phyloP scores from a whole-genome alignment of 2,888 invertebrate species.

The Eudemis profundana region DNA sequence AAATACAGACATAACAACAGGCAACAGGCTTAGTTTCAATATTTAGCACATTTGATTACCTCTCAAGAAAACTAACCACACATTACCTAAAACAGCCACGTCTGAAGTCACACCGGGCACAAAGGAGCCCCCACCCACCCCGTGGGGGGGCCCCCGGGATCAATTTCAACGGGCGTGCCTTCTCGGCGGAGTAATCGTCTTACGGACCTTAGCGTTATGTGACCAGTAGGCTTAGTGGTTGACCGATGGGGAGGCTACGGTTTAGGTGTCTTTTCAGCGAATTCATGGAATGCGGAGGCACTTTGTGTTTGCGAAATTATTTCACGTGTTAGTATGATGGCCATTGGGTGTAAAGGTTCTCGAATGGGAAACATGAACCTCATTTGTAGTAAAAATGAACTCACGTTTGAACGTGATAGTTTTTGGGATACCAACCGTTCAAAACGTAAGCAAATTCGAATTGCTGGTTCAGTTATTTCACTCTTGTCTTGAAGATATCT shows the following conservation, averaged over 20 bases:
- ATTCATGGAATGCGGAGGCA: neutral
- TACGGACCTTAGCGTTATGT: slow-evolving; percentile 66
- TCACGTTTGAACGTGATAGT: too few species aligned
- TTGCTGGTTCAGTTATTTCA: too few species aligned
- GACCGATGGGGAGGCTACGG: slow-evolving; percentile 44
- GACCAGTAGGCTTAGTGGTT: slow-evolving; percentile 55
- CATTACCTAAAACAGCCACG: slow-evolving; percentile 25
- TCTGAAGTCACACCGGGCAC: slow-evolving; percentile 54
- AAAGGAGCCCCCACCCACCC: slow-evolving; percentile 53
- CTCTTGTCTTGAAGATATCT: too few species aligned
- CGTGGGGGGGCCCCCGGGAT: slow-evolving; percentile 55
- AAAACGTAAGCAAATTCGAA: too few species aligned
- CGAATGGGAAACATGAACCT: too few species aligned
- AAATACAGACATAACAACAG: too few species aligned
- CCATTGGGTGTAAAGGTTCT: too few species aligned
- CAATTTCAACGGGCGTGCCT: slow-evolving; percentile 66
- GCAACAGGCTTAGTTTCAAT: too few species aligned
- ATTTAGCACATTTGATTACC: neutral
- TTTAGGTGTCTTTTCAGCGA: slow-evolving; percentile 26
- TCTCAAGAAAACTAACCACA: slow-evolving; percentile 1
- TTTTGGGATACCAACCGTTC: too few species aligned
- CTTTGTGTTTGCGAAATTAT: neutral
- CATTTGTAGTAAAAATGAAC: too few species aligned
- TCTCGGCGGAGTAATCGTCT: slow-evolving; percentile 70
- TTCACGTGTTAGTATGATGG: too few species aligned